Evolutionary conservation across 2,888 invertebrate genomes (phyloP), one percentile per base, ranked within the genome.

Genomic region (Pogonocherus hispidulus): DNA sequence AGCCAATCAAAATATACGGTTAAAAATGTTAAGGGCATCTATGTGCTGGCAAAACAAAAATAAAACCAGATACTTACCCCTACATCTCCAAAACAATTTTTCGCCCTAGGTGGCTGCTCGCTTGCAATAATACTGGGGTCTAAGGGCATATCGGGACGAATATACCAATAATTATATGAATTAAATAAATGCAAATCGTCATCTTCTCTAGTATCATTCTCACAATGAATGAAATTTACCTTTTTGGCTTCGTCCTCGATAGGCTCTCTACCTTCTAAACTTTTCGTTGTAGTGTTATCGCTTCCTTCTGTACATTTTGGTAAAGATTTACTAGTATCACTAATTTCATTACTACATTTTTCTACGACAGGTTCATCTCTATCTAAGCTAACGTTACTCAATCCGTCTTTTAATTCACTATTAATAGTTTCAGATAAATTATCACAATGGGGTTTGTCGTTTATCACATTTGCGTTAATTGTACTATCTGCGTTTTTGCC

Each of bases 101-200:
- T 44, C 63, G 63, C 46, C 57, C 63, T 62, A n/a, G 66, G 37
- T 35, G 49, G 54, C 44, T 72, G 51, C 37, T 46, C 70, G 37
- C 80, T 82, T 66, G 84, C 77, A 64, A 86, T 81, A 57, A 87
- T 81, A 69, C 83, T 82, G 54, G 84, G 82, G 81, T 88, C 87
- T 70, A 88, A 79, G 11, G 87, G 86, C 77, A 86, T 81, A 62
- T 87, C 87, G 9, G 88, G 88, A 74, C 86, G 85, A 78, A 88
- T 86, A 76, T 88, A 87, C 85, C 89, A 89, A 83, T 87, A 89
- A 78, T 88, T 87, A 81, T 88, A 87, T 54, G 87, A 85, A 84
- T 88, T 89, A 79, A 85, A 89, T 75, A 86, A 83, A 70, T 85
- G 84, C 70, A 85, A 83, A 76, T 86, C 80, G 76, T 84, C 83